phyloP scores from a whole-genome alignment of 2,797 vertebrate species.

The Chiroxiphia lanceolata region DNA sequence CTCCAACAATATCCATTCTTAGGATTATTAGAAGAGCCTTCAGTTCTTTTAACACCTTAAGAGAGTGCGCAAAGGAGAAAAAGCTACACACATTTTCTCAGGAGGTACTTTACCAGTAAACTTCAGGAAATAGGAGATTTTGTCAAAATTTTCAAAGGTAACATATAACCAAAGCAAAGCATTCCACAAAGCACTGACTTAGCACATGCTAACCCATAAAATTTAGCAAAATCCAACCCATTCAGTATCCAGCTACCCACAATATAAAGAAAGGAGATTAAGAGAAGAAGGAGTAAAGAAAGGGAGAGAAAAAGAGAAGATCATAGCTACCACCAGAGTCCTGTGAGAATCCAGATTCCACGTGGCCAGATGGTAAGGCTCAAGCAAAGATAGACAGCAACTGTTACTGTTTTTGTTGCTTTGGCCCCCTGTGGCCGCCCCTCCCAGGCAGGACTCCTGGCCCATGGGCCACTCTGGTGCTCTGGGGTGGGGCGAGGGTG shows the following conservation, averaged over 20 bases:
- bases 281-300: background rate
- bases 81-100: background rate
- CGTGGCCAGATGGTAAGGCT: background rate
- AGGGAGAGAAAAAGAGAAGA: background rate
- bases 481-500: background rate
- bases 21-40: background rate
- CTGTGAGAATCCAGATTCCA: background rate
- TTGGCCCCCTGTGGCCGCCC: background rate
- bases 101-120: background rate
- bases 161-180: background rate
- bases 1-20: background rate
- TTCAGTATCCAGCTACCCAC: background rate
- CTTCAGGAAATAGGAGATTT: background rate
- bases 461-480: background rate
- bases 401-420: background rate
- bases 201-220: background rate
- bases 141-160: background rate
- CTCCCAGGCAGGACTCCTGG: background rate
- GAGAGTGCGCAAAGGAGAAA: background rate
- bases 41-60: background rate
- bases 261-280: background rate
- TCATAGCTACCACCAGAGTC: too few species aligned
- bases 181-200: background rate
- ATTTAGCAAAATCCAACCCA: background rate
- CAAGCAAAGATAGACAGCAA: background rate